Conservation (phyloP, 2,113 vertebrate species). For the Machaerirhynchus nigripectus region DNA sequence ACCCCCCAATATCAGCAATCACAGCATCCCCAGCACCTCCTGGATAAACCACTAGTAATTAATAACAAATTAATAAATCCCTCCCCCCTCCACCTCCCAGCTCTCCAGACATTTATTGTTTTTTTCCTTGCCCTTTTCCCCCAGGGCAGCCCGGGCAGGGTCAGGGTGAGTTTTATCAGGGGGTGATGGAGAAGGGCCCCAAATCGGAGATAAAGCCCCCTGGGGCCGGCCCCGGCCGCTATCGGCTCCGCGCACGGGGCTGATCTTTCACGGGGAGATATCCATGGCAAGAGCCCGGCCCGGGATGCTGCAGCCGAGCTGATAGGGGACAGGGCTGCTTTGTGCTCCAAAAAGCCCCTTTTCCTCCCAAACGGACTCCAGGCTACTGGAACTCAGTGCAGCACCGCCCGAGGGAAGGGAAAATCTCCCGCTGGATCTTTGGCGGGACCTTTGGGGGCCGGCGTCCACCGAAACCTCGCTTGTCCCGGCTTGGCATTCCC, state of each 20-base stretch:
- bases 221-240: constrained; percentile 70
- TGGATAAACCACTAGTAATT: background rate
- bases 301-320: background rate
- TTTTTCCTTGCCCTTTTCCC: background rate
- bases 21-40: background rate
- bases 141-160: constrained; percentile 62
- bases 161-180: constrained; percentile 84
- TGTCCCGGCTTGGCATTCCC: background rate
- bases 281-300: background rate
- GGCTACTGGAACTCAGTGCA: fast-evolving
- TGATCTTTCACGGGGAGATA: constrained; percentile 76
- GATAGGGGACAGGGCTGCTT: background rate
- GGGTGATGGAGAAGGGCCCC: constrained; percentile 85
- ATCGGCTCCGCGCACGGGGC: constrained; percentile 79
- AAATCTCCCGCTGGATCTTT: fast-evolving
- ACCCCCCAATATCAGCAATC: background rate
- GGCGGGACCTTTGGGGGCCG: fast-evolving
- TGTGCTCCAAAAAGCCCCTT: background rate
- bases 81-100: background rate
- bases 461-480: fast-evolving
- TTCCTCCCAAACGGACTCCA: fast-evolving
- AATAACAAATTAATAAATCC: background rate
- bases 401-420: background rate
- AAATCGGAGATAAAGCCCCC: constrained; percentile 83
- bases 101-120: background rate